phyloP scores from a whole-genome alignment of 2,888 invertebrate genomes.

The Pristionchus maxplancki region DNA sequence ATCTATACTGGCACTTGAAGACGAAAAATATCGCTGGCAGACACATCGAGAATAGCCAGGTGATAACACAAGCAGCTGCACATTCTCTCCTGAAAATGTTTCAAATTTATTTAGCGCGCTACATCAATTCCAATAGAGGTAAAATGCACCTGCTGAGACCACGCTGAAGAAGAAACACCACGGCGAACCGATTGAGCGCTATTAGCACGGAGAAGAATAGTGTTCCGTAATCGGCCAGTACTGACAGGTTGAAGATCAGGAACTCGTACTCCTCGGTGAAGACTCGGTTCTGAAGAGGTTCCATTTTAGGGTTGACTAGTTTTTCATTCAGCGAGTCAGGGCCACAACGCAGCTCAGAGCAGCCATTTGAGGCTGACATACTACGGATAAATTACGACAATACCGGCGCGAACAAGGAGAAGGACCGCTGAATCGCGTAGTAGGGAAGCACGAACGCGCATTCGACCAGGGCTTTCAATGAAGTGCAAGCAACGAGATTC shows the following conservation, averaged over 20 bases:
- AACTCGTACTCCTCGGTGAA: not conserved
- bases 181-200: not conserved
- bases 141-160: not conserved
- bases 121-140: not conserved
- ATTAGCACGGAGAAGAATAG: not conserved
- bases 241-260: not conserved
- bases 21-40: not conserved
- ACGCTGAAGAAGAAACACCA: not conserved
- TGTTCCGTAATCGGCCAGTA: not conserved
- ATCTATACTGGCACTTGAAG: not conserved
- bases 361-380: not conserved
- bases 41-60: not conserved
- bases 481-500: not conserved
- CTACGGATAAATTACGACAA: not conserved
- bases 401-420: not conserved
- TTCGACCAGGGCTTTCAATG: not conserved
- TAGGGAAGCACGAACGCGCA: not conserved
- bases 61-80: not conserved
- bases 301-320: not conserved
- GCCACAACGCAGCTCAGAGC: not conserved
- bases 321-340: too few relatives aligned
- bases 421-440: not conserved
- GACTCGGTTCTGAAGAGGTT: not conserved
- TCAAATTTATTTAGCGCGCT: not conserved
- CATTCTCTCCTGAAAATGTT: not conserved